phyloP scores from a whole-genome alignment of 2,797 vertebrate genomes.

The Tangara arthus region DNA sequence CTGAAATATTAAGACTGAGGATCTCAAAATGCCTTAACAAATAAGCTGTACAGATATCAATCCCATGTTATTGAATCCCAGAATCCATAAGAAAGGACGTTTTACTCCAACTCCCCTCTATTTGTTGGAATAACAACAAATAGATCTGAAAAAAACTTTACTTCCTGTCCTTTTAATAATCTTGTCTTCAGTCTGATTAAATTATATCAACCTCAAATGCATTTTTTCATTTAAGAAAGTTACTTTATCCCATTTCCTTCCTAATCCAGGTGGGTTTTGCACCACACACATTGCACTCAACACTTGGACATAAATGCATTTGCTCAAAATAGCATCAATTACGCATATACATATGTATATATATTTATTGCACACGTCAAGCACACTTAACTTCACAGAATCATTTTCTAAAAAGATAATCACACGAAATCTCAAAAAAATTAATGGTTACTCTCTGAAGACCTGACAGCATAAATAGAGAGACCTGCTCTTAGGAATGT shows the following conservation, averaged over 20 bases:
- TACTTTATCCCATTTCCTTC: background rate
- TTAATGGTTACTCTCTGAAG: background rate
- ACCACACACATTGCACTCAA: background rate
- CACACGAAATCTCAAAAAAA: background rate
- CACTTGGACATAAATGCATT: background rate
- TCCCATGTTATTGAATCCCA: rapidly evolving
- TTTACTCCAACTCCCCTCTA: background rate
- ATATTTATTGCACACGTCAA: background rate
- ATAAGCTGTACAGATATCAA: background rate
- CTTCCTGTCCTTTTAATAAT: background rate
- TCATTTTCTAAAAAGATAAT: background rate
- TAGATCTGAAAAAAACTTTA: rapidly evolving
- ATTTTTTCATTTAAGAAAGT: background rate
- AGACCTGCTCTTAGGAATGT: background rate
- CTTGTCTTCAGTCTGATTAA: background rate
- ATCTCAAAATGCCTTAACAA: background rate
- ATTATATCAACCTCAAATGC: background rate
- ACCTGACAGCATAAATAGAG: background rate
- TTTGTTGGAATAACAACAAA: background rate
- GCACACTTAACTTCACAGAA: background rate
- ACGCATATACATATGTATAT: background rate
- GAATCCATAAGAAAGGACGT: rapidly evolving
- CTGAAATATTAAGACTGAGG: background rate
- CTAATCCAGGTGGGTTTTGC: background rate
- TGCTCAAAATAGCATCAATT: background rate